Evolutionary conservation across 2,888 invertebrate species (phyloP), one percentile per base, ranked within the genome.

Genomic region (Drosophila meridionalis): DNA sequence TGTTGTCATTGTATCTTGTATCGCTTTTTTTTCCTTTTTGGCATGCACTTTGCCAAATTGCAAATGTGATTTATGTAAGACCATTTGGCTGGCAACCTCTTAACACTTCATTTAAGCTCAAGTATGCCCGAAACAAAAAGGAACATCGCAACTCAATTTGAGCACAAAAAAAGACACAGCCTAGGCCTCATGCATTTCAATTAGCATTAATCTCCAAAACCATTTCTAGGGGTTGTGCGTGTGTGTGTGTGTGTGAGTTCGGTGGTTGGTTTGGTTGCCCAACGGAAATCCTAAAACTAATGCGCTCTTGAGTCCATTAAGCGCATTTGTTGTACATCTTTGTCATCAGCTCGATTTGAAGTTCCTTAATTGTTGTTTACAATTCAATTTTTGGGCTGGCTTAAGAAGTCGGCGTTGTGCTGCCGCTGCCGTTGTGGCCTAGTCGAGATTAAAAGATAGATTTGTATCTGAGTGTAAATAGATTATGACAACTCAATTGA

Each of bases 41-140:
- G 47, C 73, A 61, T 88, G 85, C 89, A 89, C 90, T 89, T 76
- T 89, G 90, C 83, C 90, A 86, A 85, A 85, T 89, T 86, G 86
- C 86, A 72, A 86, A 87, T 87, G 73, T 87, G 90, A 85, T 85
- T 85, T 89, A 89, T 85, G 71, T 20, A 63, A 55, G 47, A 68
- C 53, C 65, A 79, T 73, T 81, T 81, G 63, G 63, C 72, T 70
- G 73, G 73, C 83, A 64, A 68, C 64, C 69, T 70, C 69, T 85
- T 85, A 89, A 85, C 89, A 85, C 89, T 85, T 85, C 88, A 85
- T 89, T 85, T 89, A 64, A 82, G 87, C 80, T 67, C 52, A 69
- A 82, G 74, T 68, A 65, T 81, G 62, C 40, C 47, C 9, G 36
- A 2, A 38, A 53, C 14, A 47, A 38, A 43, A 56, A 60, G 48